phyloP scores from a whole-genome alignment of 2,888 invertebrate species.

The Pammene fasciana region DNA sequence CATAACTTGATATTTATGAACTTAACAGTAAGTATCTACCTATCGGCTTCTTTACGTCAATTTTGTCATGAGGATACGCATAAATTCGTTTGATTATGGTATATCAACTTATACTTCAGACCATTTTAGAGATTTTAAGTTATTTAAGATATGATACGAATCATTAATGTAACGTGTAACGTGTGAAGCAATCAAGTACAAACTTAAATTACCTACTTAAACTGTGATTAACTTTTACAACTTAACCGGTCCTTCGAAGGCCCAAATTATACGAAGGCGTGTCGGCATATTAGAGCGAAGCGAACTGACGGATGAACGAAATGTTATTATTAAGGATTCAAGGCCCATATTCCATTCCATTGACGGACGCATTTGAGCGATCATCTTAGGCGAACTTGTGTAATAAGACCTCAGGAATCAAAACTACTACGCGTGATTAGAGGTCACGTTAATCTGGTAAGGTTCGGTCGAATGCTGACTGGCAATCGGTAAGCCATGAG shows the following conservation, averaged over 20 bases:
- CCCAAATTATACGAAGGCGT: conserved; percentile 33
- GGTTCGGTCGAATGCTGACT: neutral
- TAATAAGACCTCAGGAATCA: neutral
- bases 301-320: conserved; percentile 32
- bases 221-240: neutral
- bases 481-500: neutral
- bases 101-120: too few relatives aligned
- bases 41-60: neutral
- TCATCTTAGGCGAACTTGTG: neutral
- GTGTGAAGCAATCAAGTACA: too few relatives aligned
- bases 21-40: conserved; percentile 11
- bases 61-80: neutral
- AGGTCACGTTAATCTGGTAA: neutral
- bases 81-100: too few relatives aligned
- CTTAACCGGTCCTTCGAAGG: conserved; percentile 16
- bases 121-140: too few relatives aligned
- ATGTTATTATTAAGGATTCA: conserved; percentile 39
- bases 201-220: neutral
- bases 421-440: neutral
- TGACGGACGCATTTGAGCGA: neutral
- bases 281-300: conserved; percentile 23
- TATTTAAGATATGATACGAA: too few relatives aligned
- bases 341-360: neutral
- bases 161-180: too few relatives aligned
- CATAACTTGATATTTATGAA: conserved; percentile 17